phyloP scores from a whole-genome alignment of 1,140 invertebrate species.

The Neocloeon triangulifer region DNA sequence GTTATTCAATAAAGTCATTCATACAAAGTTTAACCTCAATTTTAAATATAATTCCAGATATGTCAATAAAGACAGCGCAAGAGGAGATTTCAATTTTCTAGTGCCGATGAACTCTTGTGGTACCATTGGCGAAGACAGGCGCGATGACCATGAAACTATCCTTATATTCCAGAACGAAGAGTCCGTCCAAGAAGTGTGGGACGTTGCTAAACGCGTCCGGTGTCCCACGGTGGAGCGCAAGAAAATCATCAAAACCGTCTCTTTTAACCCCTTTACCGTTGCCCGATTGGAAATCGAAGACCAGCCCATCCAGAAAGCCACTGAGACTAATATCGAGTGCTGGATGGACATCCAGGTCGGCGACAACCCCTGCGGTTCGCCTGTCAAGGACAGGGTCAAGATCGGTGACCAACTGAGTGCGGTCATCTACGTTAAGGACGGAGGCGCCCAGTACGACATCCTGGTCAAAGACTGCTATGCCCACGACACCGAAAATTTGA shows the following conservation, averaged over 20 bases:
- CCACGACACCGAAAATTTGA: conserved; percentile 37
- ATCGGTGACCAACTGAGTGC: conserved; percentile 46
- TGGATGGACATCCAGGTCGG: conserved; percentile 59
- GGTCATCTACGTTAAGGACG: conserved; percentile 41
- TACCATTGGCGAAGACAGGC: too few species aligned
- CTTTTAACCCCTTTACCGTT: conserved; percentile 42
- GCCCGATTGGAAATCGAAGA: conserved; percentile 44
- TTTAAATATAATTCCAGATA: too few species aligned
- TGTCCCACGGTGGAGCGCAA: conserved; percentile 24
- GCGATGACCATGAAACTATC: conserved; percentile 1
- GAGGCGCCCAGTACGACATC: conserved; percentile 34
- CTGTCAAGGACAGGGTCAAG: conserved; percentile 34
- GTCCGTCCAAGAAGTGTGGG: conserved; percentile 22
- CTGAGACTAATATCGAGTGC: conserved; percentile 31
- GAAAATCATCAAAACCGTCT: conserved; percentile 28
- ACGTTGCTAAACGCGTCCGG: conserved; percentile 31
- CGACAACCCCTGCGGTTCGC: conserved; percentile 32
- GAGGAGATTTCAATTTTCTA: too few species aligned
- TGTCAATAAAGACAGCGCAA: too few species aligned
- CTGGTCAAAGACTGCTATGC: conserved; percentile 49
- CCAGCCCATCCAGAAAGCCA: conserved; percentile 23
- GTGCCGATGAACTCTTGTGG: too few species aligned
- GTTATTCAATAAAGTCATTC: too few species aligned
- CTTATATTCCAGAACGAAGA: neutral
- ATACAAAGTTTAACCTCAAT: too few species aligned